Evolutionary conservation across 2,888 invertebrate species (phyloP).

Genomic region (Cancer borealis): DNA sequence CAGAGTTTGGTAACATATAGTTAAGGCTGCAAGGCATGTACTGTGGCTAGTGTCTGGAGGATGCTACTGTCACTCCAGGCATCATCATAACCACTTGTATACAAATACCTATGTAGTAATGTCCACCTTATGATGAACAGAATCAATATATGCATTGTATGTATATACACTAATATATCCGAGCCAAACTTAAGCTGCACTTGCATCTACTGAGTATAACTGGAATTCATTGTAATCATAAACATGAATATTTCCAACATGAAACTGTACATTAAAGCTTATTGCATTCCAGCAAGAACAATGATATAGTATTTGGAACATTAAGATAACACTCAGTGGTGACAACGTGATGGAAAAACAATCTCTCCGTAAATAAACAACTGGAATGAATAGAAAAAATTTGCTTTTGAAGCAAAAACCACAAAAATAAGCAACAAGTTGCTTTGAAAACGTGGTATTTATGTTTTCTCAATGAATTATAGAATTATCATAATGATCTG

Average conservation of each 20-base stretch:
- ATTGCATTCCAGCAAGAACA: conserved; percentile 30
- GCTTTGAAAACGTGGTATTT: background rate
- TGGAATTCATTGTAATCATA: background rate
- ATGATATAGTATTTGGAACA: background rate
- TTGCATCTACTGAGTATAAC: background rate
- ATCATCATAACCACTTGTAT: no score
- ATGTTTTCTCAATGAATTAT: background rate
- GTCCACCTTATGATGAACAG: background rate
- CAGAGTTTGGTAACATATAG: background rate
- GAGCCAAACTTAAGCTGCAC: background rate
- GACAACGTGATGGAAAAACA: background rate
- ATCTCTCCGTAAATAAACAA: background rate
- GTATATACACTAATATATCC: background rate
- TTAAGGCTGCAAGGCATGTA: background rate
- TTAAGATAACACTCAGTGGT: background rate
- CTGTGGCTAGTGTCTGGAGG: no score
- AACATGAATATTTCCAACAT: background rate
- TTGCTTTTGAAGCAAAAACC: conserved; percentile 15
- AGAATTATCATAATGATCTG: background rate
- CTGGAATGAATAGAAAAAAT: background rate
- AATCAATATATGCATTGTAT: background rate
- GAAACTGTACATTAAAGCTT: conserved; percentile 37
- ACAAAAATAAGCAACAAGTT: background rate
- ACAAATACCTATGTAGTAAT: background rate
- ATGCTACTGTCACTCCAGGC: no score